These are phyloP conservation scores for Dysmachus trigonus DNA, from an alignment of 2,888 invertebrate species.

Conservation along the genomic window DNA sequence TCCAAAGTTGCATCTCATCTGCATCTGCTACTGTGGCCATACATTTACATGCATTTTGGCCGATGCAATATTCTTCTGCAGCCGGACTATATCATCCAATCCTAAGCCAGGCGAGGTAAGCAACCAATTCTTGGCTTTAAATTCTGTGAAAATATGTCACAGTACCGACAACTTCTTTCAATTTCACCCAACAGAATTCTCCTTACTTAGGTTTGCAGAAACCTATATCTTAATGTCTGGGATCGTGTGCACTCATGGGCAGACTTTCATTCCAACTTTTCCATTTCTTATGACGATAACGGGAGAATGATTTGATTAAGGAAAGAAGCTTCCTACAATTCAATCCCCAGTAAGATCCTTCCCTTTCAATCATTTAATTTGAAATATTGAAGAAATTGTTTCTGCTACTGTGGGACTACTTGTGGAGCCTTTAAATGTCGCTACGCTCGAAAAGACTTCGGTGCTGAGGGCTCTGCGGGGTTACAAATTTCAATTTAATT, in stretches of 20 bases:
- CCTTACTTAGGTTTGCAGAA: neutral
- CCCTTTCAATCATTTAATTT: neutral
- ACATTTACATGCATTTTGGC: neutral
- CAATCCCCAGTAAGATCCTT: neutral
- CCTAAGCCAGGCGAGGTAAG: neutral
- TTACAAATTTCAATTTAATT: constrained; percentile 24
- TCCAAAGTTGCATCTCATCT: neutral
- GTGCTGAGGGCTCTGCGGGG: neutral
- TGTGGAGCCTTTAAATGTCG: neutral
- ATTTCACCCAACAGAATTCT: neutral
- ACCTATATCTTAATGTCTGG: neutral
- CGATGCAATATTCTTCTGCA: neutral
- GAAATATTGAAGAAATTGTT: neutral
- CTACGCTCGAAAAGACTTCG: neutral
- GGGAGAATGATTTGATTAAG: neutral
- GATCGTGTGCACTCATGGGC: neutral
- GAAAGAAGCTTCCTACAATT: neutral
- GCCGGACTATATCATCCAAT: neutral
- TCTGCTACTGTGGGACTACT: neutral
- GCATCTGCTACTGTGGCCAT: neutral
- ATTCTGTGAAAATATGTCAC: neutral
- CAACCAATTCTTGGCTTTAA: neutral
- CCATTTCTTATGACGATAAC: neutral
- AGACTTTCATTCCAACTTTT: neutral
- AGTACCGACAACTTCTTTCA: neutral